Conservation (phyloP, 2,113 vertebrate genomes). For the Vulpes vulpes region DNA sequence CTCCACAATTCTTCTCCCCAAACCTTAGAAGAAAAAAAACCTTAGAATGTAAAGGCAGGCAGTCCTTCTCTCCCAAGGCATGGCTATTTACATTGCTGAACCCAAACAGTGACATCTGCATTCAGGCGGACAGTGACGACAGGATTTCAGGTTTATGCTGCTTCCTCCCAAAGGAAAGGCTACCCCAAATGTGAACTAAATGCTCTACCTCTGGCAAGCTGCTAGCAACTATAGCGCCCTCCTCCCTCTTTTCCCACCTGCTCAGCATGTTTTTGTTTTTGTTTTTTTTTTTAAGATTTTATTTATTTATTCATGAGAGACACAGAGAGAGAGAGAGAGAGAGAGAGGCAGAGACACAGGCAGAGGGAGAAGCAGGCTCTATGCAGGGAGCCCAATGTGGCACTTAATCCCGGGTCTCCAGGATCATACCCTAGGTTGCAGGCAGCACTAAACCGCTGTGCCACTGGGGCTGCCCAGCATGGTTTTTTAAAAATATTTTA, state of each 20-base stretch:
- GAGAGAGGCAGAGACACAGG: neutral
- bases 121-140: neutral
- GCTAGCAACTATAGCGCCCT: neutral
- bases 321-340: neutral
- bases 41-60: neutral
- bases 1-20: neutral
- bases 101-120: constrained; percentile 6
- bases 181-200: neutral
- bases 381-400: too few species aligned
- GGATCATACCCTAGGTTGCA: too few species aligned
- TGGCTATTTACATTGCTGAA: neutral
- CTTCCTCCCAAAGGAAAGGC: constrained; percentile 41
- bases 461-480: neutral
- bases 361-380: too few species aligned
- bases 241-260: neutral
- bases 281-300: neutral
- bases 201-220: neutral
- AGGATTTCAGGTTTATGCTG: neutral
- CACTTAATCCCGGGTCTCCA: too few species aligned
- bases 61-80: neutral
- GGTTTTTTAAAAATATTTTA: neutral
- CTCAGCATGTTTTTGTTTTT: neutral
- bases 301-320: neutral
- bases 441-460: too few species aligned
- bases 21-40: neutral